These are phyloP conservation scores for Rousettus madagascariensis DNA, from an alignment of 2,797 vertebrate species.

Conservation along the genomic window DNA sequence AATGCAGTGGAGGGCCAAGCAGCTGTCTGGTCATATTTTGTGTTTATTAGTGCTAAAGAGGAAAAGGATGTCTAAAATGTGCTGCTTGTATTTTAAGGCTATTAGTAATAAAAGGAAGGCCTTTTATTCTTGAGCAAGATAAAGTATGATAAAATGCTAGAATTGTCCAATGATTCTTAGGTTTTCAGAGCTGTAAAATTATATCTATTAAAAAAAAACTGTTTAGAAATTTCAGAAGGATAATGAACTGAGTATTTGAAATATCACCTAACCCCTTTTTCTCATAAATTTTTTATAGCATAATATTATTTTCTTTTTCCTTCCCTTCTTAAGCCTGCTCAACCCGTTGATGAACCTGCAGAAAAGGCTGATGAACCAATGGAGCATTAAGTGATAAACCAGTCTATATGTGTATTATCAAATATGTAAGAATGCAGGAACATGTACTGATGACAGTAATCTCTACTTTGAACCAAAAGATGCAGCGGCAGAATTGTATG, in stretches of 20 bases:
- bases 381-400: conserved; percentile 90
- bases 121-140: conserved; percentile 17
- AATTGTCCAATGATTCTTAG: conserved; percentile 2
- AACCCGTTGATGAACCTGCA: conserved; percentile 89
- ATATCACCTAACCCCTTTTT: neutral
- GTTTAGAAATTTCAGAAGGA: conserved; percentile 16
- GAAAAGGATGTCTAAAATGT: neutral
- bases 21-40: neutral
- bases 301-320: conserved; percentile 47
- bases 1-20: neutral
- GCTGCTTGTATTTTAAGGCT: neutral
- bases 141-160: neutral
- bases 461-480: conserved; percentile 70
- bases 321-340: conserved; percentile 84
- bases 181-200: conserved; percentile 41
- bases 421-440: conserved; percentile 57
- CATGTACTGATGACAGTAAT: conserved; percentile 72
- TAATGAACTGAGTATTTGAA: neutral
- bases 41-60: neutral
- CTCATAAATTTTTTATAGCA: neutral
- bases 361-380: conserved; percentile 93
- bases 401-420: conserved; percentile 57
- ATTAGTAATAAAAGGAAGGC: neutral
- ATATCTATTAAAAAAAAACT: neutral
- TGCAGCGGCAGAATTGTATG: conserved; percentile 43